These are phyloP conservation scores for Anaspis maculata DNA, from an alignment of 2,888 invertebrate genomes.

Conservation along the genomic window DNA sequence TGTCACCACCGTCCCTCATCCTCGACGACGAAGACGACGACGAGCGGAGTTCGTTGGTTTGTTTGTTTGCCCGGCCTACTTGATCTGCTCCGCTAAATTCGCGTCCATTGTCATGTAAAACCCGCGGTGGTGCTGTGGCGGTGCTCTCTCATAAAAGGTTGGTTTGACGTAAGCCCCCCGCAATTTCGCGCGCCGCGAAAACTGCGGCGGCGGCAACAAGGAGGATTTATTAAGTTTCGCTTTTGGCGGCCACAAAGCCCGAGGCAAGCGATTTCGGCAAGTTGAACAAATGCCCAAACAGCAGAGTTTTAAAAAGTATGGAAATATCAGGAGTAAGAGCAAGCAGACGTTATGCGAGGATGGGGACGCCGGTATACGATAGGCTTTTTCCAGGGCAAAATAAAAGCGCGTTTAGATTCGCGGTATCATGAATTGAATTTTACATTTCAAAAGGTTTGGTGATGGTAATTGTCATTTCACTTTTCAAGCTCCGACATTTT, in stretches of 20 bases:
- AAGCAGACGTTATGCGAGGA: no score
- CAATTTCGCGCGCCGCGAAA: neutral
- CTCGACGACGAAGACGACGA: no score
- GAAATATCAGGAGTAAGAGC: no score
- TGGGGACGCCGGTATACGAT: no score
- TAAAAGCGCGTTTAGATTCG: no score
- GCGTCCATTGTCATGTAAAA: conserved; percentile 23
- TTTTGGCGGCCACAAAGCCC: neutral
- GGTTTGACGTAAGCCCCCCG: conserved; percentile 4
- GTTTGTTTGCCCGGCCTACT: conserved; percentile 19
- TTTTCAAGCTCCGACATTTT: no score
- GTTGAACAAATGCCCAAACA: neutral
- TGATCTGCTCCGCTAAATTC: conserved; percentile 20
- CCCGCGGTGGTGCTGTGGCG: conserved; percentile 4
- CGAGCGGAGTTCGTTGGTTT: conserved; percentile 23
- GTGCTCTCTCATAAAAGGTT: conserved; percentile 4
- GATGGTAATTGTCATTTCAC: no score
- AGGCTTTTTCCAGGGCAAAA: no score
- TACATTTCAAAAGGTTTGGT: no score
- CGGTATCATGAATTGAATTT: no score
- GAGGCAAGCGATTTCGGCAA: neutral
- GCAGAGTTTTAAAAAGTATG: no score
- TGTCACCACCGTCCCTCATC: no score
- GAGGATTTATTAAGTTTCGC: conserved; percentile 3
- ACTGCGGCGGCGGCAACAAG: neutral